Conservation (phyloP, 2,113 vertebrate genomes). For the Dryoscopus gambensis region DNA sequence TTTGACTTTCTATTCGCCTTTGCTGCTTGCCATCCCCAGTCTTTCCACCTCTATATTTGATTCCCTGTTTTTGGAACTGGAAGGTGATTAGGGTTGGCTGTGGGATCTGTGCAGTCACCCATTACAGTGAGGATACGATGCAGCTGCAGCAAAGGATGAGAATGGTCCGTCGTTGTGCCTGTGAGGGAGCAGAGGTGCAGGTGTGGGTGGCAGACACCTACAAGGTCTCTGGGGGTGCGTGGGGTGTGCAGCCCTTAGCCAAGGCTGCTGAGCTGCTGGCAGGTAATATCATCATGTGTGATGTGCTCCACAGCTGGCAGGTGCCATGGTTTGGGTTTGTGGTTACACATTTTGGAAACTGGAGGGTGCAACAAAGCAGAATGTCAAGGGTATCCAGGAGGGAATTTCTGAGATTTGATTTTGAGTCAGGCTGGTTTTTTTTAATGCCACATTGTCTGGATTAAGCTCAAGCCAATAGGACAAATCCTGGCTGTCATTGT, state of each 20-base stretch:
- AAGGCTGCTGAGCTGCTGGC: background rate
- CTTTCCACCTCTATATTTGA: background rate
- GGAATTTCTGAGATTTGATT: background rate
- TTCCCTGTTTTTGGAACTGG: background rate
- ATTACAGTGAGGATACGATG: background rate
- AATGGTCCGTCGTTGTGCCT: rapidly evolving
- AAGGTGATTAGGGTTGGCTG: background rate
- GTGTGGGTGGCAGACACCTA: no score
- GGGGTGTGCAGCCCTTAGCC: rapidly evolving
- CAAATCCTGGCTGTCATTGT: background rate
- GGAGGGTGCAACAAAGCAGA: background rate
- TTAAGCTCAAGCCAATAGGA: background rate
- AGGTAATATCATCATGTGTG: background rate
- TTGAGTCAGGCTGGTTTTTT: background rate
- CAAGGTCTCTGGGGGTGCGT: rapidly evolving
- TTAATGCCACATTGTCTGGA: background rate
- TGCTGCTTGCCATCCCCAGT: background rate
- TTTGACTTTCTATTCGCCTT: background rate
- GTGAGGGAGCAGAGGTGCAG: background rate
- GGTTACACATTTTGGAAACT: background rate
- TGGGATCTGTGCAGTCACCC: background rate
- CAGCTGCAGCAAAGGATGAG: background rate
- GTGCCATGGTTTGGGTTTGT: rapidly evolving
- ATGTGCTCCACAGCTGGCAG: background rate
- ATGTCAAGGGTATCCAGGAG: background rate